Conservation (phyloP, 2,113 vertebrate species). For the Pituophis catenifer region DNA sequence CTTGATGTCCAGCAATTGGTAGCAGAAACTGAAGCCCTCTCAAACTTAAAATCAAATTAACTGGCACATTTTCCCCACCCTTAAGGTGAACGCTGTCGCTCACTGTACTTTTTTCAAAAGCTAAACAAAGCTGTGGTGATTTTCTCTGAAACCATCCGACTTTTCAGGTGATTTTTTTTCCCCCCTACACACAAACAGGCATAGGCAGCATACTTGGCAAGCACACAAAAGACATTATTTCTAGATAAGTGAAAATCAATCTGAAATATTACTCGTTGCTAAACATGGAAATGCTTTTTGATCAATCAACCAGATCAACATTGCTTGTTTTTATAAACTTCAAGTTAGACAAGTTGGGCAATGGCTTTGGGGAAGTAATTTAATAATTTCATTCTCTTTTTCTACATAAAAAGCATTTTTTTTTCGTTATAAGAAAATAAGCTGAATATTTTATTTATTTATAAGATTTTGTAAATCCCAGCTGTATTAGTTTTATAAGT, state of each 20-base stretch:
- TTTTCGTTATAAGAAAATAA: neutral
- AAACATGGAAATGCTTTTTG: neutral
- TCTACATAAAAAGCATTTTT: neutral
- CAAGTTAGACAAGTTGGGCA: neutral
- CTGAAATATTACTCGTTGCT: neutral
- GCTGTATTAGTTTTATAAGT: neutral
- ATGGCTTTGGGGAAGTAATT: neutral
- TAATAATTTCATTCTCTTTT: too few relatives aligned
- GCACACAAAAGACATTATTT: neutral
- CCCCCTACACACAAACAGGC: too few relatives aligned
- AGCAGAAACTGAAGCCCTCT: conserved; percentile 37
- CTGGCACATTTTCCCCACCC: conserved; percentile 36
- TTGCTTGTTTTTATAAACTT: neutral
- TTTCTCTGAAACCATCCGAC: conserved; percentile 19
- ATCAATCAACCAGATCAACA: neutral
- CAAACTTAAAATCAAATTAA: conserved; percentile 53
- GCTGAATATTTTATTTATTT: neutral
- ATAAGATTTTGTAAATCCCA: neutral
- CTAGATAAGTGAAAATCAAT: neutral
- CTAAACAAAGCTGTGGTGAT: conserved; percentile 23
- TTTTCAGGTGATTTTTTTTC: neutral
- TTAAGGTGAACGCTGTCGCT: conserved; percentile 42
- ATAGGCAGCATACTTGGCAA: neutral
- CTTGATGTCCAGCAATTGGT: neutral
- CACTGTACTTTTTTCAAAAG: conserved; percentile 32